Base-by-base conservation (phyloP, 2,113 vertebrate species). In the Paracanthobrama guichenoti region DNA sequence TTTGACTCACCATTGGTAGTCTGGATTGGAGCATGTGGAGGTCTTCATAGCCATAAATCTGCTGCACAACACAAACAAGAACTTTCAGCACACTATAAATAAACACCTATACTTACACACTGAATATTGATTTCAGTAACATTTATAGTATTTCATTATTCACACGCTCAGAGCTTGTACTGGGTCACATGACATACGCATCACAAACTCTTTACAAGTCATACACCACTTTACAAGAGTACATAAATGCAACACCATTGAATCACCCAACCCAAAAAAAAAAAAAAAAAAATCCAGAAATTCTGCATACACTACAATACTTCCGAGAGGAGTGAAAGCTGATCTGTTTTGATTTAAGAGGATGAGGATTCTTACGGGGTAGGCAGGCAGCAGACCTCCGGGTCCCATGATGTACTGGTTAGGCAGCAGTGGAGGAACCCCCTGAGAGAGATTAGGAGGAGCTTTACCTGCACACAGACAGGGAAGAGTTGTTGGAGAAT, bases 361-460 rank as follows among this genome's bases (percentile, higher is more conserved):
- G 72, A 62, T 57, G 3, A 28, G 35, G 62, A 26, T 60, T 87
- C 94, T 97, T 94, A 98, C 98, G 92, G 98, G 97, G 91, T 99
- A 99, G 88, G 98, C 97, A 86, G 97, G 97, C 81, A 99, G 96
- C 86, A 99, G 94, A 88, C 98, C 97, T 90, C 97, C 98, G 9
- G 98, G 98, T 90, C 97, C 97, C 94, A 99, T 95, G 91, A 99
- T 97, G 92, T 99, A 99, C 94, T 99, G 98, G 94, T 96, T 99
- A 91, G 96, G 97, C 90, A 99, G 93, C 87, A 99, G 92, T 66
- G 98, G 97, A 2, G 97, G 97, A 59, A 98, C 95, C 85, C 97
- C 97, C 90, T 97, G 97, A 73, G 97, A 97, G 88, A 99, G 88
- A 88, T 99, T 99, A 82, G 98, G 97, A 82, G 97, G 97, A 72